Conservation (phyloP, 2,113 vertebrate species). For the Varanus salvator region DNA sequence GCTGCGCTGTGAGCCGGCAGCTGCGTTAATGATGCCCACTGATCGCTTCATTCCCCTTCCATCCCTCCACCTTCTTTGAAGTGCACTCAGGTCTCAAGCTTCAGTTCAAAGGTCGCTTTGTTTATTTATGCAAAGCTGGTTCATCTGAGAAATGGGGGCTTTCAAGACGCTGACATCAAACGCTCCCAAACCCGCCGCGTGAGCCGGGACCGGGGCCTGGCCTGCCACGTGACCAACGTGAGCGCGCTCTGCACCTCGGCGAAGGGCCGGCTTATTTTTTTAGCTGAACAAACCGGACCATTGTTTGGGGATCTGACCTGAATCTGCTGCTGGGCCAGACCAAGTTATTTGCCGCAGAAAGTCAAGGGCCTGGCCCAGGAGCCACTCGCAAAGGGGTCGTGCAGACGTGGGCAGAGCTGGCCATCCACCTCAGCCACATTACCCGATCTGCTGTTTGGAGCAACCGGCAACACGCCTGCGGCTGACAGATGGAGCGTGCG, state of each 20-base stretch:
- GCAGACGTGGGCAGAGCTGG: constrained; percentile 20
- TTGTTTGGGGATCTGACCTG: constrained; percentile 40
- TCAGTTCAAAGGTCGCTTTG: constrained; percentile 77
- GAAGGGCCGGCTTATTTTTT: constrained; percentile 37
- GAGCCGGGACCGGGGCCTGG: constrained; percentile 64
- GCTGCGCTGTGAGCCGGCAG: constrained; percentile 39
- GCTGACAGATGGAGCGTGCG: background rate
- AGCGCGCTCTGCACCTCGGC: constrained; percentile 51
- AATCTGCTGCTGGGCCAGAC: constrained; percentile 35
- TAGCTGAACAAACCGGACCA: background rate
- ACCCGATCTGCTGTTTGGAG: constrained; percentile 47
- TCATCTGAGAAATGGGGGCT: constrained; percentile 77
- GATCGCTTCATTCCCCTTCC: constrained; percentile 68
- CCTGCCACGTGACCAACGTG: constrained; percentile 69
- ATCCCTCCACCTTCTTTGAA: constrained; percentile 70
- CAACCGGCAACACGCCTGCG: background rate
- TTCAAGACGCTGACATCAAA: constrained; percentile 78
- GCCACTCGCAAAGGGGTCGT: constrained; percentile 48
- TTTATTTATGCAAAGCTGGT: constrained; percentile 82
- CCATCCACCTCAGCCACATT: constrained; percentile 28
- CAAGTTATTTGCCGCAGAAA: constrained; percentile 13
- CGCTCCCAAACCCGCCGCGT: constrained; percentile 66
- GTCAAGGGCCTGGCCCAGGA: constrained; percentile 34
- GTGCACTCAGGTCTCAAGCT: constrained; percentile 76
- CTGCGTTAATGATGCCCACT: constrained; percentile 72